Evolutionary conservation across 1,140 invertebrate genomes (phyloP), one percentile per base, ranked within the genome.

Genomic region (Cyrtorhinus lividipennis): DNA sequence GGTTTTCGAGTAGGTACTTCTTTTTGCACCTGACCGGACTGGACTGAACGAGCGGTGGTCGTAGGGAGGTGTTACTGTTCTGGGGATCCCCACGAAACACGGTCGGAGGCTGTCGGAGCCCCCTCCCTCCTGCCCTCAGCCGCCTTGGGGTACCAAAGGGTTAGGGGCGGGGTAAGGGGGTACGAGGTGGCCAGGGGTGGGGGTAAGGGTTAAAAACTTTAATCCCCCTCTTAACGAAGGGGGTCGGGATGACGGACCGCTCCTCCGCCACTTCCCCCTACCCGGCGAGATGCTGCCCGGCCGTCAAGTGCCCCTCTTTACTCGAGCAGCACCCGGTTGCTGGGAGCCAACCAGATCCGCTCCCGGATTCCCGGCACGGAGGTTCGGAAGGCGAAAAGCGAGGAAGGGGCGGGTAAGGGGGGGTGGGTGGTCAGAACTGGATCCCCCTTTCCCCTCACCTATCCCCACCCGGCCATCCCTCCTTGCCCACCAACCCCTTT

Each of bases 11-110:
- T 53, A 3, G 48, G 48, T 12, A 53, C 8, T 53, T 53, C 48
- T 53, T 53, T 53, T 53, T 53, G 48, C 48, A 53, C 48, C 48
- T 53, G 48, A 53, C 48, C 48, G 48, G 48, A 53, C 48, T 53
- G 48, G 48, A 53, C 48, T 53, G 48, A 53, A 22, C 48, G 48
- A 53, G 20, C 48, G 48, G 48, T 5, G 5, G 48, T 53, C 10
- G 8, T 13, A 20, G 48, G 48, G 12, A 53, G 20, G 48, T 53
- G 48, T 53, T 53, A 53, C 48, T 53, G 48, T 53, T 22, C 48
- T 53, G 48, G 48, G 48, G 48, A 20, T 5, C 8, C 5, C 48
- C 20, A 3, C 48, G 8, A 3, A 20, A 12, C 20, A 13, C 48
- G 48, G 18, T 3, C 5, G 18, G 10, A 10, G 8, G 10, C 10